Evolutionary conservation across 2,888 invertebrate species (phyloP).

Genomic region (Chloroclysta siterata): DNA sequence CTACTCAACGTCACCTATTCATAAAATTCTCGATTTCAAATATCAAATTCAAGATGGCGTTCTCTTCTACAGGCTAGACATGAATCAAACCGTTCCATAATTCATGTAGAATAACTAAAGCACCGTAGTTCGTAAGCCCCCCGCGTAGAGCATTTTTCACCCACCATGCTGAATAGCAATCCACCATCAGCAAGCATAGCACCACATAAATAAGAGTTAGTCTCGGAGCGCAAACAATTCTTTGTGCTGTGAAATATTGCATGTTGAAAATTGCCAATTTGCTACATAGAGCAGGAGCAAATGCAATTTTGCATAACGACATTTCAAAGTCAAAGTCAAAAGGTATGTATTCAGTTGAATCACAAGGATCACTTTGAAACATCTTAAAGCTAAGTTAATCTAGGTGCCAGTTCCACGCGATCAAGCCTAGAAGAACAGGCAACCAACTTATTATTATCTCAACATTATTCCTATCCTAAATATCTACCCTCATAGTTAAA

Average conservation of each 20-base stretch:
- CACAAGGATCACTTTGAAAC: too few species aligned
- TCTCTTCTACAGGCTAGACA: constrained; percentile 59
- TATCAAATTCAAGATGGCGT: constrained; percentile 58
- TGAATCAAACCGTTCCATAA: constrained; percentile 77
- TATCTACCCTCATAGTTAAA: too few species aligned
- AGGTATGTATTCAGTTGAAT: too few species aligned
- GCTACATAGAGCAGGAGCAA: constrained; percentile 28
- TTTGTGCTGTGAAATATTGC: constrained; percentile 60
- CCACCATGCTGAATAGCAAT: constrained; percentile 38
- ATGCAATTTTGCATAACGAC: not conserved
- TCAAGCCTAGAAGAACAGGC: too few species aligned
- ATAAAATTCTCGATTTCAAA: constrained; percentile 53
- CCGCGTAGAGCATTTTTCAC: constrained; percentile 78
- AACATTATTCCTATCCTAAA: too few species aligned
- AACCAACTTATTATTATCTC: too few species aligned
- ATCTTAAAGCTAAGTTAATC: too few species aligned
- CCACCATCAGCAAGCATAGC: constrained; percentile 21
- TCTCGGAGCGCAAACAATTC: constrained; percentile 56
- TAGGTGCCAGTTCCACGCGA: too few species aligned
- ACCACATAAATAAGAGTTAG: constrained; percentile 62
- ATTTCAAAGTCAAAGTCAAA: not conserved
- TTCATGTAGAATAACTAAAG: constrained; percentile 75
- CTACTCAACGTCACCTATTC: constrained; percentile 41
- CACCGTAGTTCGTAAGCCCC: constrained; percentile 66
- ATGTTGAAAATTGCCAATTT: constrained; percentile 51